phyloP scores from a whole-genome alignment of 2,113 vertebrate genomes.

The Cheilinus undulatus region DNA sequence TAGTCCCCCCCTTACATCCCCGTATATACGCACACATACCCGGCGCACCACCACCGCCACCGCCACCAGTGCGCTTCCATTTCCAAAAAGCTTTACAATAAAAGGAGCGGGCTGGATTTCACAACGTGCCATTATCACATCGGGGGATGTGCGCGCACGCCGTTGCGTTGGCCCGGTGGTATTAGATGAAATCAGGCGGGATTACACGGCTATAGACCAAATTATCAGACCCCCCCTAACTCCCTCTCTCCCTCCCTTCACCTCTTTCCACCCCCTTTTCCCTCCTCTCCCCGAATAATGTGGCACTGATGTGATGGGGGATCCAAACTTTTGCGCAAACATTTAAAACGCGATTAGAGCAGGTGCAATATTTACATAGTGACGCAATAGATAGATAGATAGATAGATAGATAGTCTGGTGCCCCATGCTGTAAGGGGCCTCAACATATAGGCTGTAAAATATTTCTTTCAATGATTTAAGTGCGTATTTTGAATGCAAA shows the following conservation, averaged over 20 bases:
- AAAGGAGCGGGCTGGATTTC: slow-evolving; percentile 96
- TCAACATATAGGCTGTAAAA: no score
- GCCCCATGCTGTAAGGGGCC: no score
- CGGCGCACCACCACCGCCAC: slow-evolving; percentile 41
- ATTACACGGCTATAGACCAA: slow-evolving; percentile 94
- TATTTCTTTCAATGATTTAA: no score
- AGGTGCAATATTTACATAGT: neutral
- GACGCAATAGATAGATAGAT: no score
- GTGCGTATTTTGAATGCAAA: no score
- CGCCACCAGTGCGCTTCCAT: slow-evolving; percentile 71
- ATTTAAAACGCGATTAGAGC: neutral
- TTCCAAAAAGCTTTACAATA: slow-evolving; percentile 91
- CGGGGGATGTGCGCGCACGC: slow-evolving; percentile 95
- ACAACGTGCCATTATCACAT: slow-evolving; percentile 96
- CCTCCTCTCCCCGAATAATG: neutral
- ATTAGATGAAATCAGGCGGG: slow-evolving; percentile 98
- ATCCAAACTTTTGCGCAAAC: neutral
- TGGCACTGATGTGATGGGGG: neutral
- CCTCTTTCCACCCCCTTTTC: slow-evolving; percentile 44
- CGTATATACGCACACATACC: slow-evolving; percentile 10
- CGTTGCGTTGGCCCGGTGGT: slow-evolving; percentile 88
- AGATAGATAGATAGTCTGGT: no score
- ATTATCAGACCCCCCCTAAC: slow-evolving; percentile 85
- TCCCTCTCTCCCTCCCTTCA: slow-evolving; percentile 74
- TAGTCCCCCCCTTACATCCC: slow-evolving; percentile 80